A percentile compares a stretch with the other conserved stretches of the same genome.
Conservation (phyloP, 2,113 vertebrate species). For the Scomber japonicus region DNA sequence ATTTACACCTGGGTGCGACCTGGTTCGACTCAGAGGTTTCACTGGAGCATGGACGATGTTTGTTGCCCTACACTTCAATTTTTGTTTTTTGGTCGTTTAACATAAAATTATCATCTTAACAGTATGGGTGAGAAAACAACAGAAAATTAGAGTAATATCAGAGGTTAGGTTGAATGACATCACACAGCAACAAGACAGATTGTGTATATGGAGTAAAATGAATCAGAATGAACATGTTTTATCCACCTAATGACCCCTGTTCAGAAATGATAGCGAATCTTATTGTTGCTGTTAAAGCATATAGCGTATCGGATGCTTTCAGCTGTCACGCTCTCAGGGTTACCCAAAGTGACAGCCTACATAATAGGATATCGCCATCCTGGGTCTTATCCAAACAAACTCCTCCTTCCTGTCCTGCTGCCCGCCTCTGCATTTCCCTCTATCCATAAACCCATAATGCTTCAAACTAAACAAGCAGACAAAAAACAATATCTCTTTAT, state of each 20-base stretch:
- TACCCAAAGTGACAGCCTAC: conserved; percentile 71
- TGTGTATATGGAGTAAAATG: neutral
- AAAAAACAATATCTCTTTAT: conserved; percentile 62
- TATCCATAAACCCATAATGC: conserved; percentile 42
- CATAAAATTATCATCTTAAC: neutral
- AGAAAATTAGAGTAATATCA: conserved; percentile 10
- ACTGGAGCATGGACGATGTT: neutral
- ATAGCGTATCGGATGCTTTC: conserved; percentile 46
- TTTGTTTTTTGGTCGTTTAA: neutral
- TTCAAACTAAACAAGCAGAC: conserved; percentile 48
- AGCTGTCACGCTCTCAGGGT: conserved; percentile 45
- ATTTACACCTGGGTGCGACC: neutral
- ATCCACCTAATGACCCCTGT: conserved; percentile 47
- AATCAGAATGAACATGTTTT: conserved; percentile 39
- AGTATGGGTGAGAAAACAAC: neutral
- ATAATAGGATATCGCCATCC: conserved; percentile 69
- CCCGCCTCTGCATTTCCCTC: conserved; percentile 45
- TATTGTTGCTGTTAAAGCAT: conserved; percentile 57
- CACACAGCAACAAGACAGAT: conserved; percentile 10
- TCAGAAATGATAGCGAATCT: conserved; percentile 47
- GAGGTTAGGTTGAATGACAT: neutral
- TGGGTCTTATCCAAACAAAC: conserved; percentile 51
- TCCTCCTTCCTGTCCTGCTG: conserved; percentile 43
- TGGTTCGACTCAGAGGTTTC: neutral
- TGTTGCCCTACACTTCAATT: neutral